Evolutionary conservation across 2,888 invertebrate genomes (phyloP), one percentile per base, ranked within the genome.

Genomic region (Parnassius glacialis): DNA sequence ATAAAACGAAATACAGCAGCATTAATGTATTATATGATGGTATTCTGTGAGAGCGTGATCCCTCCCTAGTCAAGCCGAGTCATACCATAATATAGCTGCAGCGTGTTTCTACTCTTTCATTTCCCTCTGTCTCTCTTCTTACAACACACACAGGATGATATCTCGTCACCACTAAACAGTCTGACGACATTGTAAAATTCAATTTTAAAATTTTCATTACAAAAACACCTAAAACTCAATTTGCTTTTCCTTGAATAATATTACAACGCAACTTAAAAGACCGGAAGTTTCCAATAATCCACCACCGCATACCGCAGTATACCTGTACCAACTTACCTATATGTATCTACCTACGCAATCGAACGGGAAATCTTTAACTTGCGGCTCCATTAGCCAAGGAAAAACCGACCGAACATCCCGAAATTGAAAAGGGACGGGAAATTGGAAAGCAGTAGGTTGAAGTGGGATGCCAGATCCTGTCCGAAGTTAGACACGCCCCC

Each of bases 401-500:
- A 64, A 66, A 66, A 67, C 64, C 64, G 64, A 66, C 61, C 55
- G 54, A 54, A 55, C 53, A 68, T 69, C 67, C 68, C 64, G 65
- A 68, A 65, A 68, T 65, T 42, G 47, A 65, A 70, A 55, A 52
- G 66, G 62, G 68, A 68, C 62, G 64, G 64, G 43, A 48, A 47
- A 65, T 67, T 65, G 53, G 61, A 20, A 64, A 64, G 57, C 55
- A 57, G 52, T 45, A 61, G 43, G 69, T 67, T 61, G 61, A 71
- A 73, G 65, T 56, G 70, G 65, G 66, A 70, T 54, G 52, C 44
- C 60, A 59, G 67, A 69, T 67, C 54, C 50, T 66, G 61, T 63
- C 66, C 57, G 61, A 64, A 67, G 57, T 57, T 9, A 52, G 67
- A 70, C 73, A 72, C 74, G 72, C 74, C 72, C 41, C 67, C 64